Percentiles rank a stretch among this genome's conserved stretches.
Conservation (phyloP, 2,888 invertebrate species). For the Itoplectis maculator region DNA sequence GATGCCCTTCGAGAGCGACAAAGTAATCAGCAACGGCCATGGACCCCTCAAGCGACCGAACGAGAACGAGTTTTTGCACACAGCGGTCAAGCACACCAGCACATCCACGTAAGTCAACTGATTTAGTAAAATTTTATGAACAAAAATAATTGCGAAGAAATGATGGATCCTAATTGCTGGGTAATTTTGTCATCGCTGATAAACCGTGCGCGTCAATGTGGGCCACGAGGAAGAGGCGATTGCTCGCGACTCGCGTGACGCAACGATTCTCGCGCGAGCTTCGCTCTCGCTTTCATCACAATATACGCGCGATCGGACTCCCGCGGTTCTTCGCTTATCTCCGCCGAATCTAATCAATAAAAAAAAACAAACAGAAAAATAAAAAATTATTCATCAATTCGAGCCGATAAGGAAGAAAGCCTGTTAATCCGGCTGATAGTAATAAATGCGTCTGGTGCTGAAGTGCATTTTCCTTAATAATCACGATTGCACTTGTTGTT, state of each 20-base stretch:
- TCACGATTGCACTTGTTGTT: no score
- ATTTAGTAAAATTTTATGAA: no score
- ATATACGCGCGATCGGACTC: neutral
- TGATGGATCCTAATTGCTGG: neutral
- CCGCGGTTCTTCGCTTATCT: neutral
- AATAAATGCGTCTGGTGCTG: no score
- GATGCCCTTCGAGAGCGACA: slow-evolving; percentile 76
- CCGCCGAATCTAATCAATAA: no score
- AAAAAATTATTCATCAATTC: neutral
- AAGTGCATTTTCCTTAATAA: no score
- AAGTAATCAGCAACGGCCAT: slow-evolving; percentile 71
- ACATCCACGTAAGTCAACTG: slow-evolving; percentile 74
- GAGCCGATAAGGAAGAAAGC: neutral
- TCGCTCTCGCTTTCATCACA: neutral
- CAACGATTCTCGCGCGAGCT: neutral
- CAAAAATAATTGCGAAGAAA: neutral
- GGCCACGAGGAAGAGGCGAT: slow-evolving; percentile 2
- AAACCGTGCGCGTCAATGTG: neutral
- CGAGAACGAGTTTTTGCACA: slow-evolving; percentile 78
- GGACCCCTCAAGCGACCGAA: slow-evolving; percentile 74
- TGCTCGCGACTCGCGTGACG: neutral
- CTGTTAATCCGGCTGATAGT: neutral
- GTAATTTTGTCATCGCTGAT: neutral
- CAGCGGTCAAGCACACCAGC: slow-evolving; percentile 74
- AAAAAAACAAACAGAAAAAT: neutral